Base-by-base conservation (phyloP, 35 echinoderm and acorn worm genomes). In the Chiridota heheva region DNA sequence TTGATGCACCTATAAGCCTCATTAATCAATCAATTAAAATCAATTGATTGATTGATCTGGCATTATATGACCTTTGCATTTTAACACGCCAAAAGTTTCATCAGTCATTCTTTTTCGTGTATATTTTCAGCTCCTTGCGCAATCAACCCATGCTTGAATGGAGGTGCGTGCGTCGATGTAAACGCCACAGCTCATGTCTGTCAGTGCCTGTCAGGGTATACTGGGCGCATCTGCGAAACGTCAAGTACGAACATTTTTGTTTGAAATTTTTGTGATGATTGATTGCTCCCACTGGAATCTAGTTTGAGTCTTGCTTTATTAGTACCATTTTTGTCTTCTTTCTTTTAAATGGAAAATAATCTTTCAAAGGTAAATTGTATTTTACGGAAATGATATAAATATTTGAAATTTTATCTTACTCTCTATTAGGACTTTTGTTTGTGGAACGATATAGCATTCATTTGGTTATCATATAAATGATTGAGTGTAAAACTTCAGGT, bases 141-240 rank as follows among this genome's bases (percentile, higher is more conserved):
- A 16, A 72, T 33, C 29, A 72, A 3, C 65, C 81, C 81, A 30
- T 84, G 81, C 42, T 51, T 57, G 53, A 72, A 72, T 42, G 67
- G 81, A 22, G 81, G 81, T 38, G 73, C 81, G 1, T 84, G 81
- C 73, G 48, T 72, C 12, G n/a, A n/a, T n/a, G 17, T 68, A 1
- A 40, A 46, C 0, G 35, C 0, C 20, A 37, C 22, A 18, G 31
- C 27, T 5, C 73, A 72, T 22, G 34, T 78, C 36, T 78, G 75
- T 61, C 75, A 60, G 17, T 78, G 75, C 62, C 15, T 36, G 15
- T 18, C 6, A 35, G 4, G 34, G 16, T 78, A 35, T 42, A 30
- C 17, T 20, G 75, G 75, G 6, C 35, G 18, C 6, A 61, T 38
- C 53, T 78, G 75, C 62, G 75, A 40, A 24, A 22, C 3, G 58